Evolutionary conservation across 2,797 vertebrate genomes (phyloP).

Genomic region (Microhierax caerulescens): DNA sequence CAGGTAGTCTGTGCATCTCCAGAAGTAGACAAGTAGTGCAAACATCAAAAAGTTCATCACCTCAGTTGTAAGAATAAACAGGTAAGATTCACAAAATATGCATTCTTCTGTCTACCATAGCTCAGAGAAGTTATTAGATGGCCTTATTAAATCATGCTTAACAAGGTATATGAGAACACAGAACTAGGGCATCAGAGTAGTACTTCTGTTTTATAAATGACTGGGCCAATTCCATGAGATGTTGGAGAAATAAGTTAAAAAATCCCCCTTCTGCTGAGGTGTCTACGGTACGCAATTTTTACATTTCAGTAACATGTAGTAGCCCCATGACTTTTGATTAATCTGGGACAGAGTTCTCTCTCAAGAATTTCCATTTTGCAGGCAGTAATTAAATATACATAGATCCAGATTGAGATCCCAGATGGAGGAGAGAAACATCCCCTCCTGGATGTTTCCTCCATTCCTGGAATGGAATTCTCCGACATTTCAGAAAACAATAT

Average conservation of each 20-base stretch:
- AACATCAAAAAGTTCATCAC: background rate
- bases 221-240: background rate
- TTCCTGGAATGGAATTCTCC: background rate
- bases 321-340: background rate
- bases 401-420: background rate
- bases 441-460: no score
- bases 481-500: background rate
- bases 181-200: background rate
- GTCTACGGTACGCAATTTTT: background rate
- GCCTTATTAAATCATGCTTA: background rate
- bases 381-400: background rate
- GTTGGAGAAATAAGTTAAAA: background rate
- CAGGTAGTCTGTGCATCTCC: background rate
- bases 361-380: background rate
- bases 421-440: background rate
- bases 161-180: background rate
- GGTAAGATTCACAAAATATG: background rate
- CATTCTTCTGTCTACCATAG: background rate
- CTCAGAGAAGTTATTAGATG: background rate
- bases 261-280: background rate
- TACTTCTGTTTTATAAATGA: background rate
- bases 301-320: background rate
- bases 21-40: background rate
- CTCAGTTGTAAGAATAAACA: background rate
- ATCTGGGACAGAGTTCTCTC: constrained; percentile 2